phyloP scores from a whole-genome alignment of 1,140 invertebrate species.

The Chrysomallon squamiferum region DNA sequence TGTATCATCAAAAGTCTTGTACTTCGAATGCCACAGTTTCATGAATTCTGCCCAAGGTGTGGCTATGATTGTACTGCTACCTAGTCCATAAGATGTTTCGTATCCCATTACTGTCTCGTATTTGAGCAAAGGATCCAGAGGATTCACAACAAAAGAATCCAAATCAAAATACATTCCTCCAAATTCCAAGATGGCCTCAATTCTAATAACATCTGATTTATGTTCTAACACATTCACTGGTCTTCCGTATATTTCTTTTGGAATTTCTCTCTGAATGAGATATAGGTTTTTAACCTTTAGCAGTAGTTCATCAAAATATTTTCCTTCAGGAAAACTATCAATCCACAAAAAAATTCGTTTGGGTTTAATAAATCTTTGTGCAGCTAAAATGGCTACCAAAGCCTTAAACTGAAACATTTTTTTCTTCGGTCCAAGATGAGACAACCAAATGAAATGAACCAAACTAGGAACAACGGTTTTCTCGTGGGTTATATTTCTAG shows the following conservation, averaged over 20 bases:
- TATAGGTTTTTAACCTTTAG: background rate
- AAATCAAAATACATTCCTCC: background rate
- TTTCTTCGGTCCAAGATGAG: too few relatives aligned
- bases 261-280: background rate
- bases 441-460: too few relatives aligned
- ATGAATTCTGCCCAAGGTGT: background rate
- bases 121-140: background rate
- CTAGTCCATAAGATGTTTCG: background rate
- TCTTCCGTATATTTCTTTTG: background rate
- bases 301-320: background rate
- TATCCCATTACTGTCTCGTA: background rate
- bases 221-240: background rate
- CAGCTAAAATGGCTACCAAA: background rate
- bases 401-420: background rate
- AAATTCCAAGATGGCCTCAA: background rate
- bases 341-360: background rate
- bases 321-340: background rate
- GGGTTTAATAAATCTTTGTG: background rate
- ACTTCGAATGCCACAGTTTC: background rate
- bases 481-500: too few relatives aligned
- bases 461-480: too few relatives aligned
- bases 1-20: background rate
- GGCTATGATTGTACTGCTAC: background rate
- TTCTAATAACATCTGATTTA: background rate
- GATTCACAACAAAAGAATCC: background rate